phyloP scores from a whole-genome alignment of 2,113 vertebrate species.

The Nesogale talazaci region DNA sequence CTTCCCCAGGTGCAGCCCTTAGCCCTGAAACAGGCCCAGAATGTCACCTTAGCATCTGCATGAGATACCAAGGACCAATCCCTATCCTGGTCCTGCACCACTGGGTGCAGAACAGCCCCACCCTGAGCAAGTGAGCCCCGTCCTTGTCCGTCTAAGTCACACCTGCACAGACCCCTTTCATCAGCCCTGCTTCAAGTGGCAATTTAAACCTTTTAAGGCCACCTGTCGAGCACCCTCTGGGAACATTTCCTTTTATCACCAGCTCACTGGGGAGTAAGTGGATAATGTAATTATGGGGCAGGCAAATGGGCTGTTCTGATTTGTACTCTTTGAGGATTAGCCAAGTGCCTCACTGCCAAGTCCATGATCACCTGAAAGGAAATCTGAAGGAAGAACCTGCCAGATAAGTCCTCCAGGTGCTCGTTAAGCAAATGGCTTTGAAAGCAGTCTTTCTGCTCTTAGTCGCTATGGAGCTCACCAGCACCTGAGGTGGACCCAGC shows the following conservation, averaged over 20 bases:
- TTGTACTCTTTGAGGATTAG: slow-evolving; percentile 72
- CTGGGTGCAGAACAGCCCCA: fast-evolving
- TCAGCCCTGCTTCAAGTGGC: slow-evolving; percentile 49
- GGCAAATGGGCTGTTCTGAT: slow-evolving; percentile 56
- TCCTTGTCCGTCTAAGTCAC: slow-evolving; percentile 4
- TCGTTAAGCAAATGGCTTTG: slow-evolving; percentile 50
- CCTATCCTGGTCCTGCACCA: not conserved
- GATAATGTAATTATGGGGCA: slow-evolving; percentile 69
- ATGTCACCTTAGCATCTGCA: not conserved
- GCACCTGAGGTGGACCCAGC: not conserved
- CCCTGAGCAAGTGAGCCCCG: not conserved
- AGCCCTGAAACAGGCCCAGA: not conserved
- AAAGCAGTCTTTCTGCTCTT: slow-evolving; percentile 23
- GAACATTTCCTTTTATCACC: slow-evolving; percentile 66
- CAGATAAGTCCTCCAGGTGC: slow-evolving; percentile 44
- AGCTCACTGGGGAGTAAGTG: slow-evolving; percentile 33
- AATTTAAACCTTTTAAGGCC: slow-evolving; percentile 68
- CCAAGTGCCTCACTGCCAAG: slow-evolving; percentile 66
- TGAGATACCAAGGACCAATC: not conserved
- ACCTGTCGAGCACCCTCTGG: slow-evolving; percentile 58
- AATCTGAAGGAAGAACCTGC: slow-evolving; percentile 50
- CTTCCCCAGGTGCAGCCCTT: too few species aligned
- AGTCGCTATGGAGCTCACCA: not conserved
- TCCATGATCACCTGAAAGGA: slow-evolving; percentile 68
- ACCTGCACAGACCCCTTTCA: slow-evolving; percentile 61